Percentiles rank a stretch among this genome's conserved stretches.
phyloP scores from a whole-genome alignment of 2,888 invertebrate genomes.

The Aleiodes alternator region DNA sequence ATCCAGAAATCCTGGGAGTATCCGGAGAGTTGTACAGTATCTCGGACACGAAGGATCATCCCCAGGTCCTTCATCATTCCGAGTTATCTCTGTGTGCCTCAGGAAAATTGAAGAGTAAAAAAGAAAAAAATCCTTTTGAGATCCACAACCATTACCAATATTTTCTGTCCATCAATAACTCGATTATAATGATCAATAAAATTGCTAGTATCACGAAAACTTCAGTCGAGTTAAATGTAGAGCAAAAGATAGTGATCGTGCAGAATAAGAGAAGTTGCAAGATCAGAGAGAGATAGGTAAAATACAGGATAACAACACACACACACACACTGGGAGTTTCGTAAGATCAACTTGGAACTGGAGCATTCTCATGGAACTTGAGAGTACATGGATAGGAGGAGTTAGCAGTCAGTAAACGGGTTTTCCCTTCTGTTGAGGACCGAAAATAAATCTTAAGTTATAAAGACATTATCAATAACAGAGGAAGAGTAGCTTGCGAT shows the following conservation, averaged over 20 bases:
- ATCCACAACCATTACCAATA: slow-evolving; percentile 4
- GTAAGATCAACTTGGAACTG: slow-evolving; percentile 15
- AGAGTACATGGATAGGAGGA: slow-evolving; percentile 20
- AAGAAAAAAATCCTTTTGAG: neutral
- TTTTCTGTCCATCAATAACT: slow-evolving; percentile 29
- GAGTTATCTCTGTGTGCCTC: neutral
- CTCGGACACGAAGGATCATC: slow-evolving; percentile 23
- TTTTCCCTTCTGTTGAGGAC: neutral
- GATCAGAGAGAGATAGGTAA: slow-evolving; percentile 25
- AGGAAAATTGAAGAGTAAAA: neutral
- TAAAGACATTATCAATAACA: too few relatives aligned
- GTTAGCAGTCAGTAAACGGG: slow-evolving; percentile 39
- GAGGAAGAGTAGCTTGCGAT: too few relatives aligned
- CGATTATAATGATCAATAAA: slow-evolving; percentile 36
- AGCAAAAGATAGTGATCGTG: slow-evolving; percentile 40
- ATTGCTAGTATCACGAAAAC: slow-evolving; percentile 23
- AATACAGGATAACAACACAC: slow-evolving; percentile 33
- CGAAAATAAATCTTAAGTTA: too few relatives aligned
- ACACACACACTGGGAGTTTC: slow-evolving; percentile 12
- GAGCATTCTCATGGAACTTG: slow-evolving; percentile 43
- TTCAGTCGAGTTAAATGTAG: slow-evolving; percentile 10
- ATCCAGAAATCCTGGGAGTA: slow-evolving; percentile 28
- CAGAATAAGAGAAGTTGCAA: slow-evolving; percentile 9
- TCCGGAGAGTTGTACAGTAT: neutral
- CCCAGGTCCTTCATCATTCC: slow-evolving; percentile 8